Evolutionary conservation across 2,113 vertebrate species (phyloP).

Genomic region (Cebus imitator): DNA sequence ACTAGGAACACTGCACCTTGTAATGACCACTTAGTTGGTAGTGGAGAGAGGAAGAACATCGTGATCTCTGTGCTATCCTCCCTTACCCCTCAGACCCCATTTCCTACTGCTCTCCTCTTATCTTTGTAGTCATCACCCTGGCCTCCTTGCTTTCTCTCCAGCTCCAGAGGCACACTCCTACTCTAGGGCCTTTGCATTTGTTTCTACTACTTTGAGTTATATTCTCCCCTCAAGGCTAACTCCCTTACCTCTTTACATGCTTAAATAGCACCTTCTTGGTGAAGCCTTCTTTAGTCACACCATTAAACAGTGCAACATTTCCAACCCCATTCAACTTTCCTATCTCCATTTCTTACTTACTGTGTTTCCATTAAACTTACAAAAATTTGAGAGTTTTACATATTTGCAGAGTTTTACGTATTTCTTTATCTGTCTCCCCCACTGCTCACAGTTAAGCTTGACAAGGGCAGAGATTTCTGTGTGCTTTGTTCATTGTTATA

Average conservation of each 20-base stretch:
- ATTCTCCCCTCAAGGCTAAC: not conserved
- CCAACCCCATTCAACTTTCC: not conserved
- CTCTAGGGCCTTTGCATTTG: not conserved
- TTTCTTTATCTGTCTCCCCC: not conserved
- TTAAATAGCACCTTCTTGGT: not conserved
- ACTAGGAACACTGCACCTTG: not conserved
- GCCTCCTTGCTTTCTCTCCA: not conserved
- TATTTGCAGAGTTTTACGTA: not conserved
- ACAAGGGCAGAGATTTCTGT: not conserved
- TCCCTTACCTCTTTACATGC: not conserved
- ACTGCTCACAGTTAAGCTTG: not conserved
- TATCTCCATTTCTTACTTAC: not conserved
- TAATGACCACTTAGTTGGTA: not conserved
- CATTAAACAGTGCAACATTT: not conserved
- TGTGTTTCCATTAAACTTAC: not conserved
- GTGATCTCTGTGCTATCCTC: not conserved
- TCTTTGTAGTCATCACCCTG: not conserved
- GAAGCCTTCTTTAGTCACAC: not conserved
- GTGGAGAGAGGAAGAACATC: not conserved
- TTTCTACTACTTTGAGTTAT: not conserved
- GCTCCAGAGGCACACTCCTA: not conserved
- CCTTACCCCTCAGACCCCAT: not conserved
- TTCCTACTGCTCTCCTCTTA: not conserved
- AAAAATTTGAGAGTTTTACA: not conserved
- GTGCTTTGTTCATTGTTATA: not conserved